Percentiles rank a stretch among this genome's conserved stretches.
phyloP scores from a whole-genome alignment of 1,140 invertebrate genomes.

The Achroia grisella region DNA sequence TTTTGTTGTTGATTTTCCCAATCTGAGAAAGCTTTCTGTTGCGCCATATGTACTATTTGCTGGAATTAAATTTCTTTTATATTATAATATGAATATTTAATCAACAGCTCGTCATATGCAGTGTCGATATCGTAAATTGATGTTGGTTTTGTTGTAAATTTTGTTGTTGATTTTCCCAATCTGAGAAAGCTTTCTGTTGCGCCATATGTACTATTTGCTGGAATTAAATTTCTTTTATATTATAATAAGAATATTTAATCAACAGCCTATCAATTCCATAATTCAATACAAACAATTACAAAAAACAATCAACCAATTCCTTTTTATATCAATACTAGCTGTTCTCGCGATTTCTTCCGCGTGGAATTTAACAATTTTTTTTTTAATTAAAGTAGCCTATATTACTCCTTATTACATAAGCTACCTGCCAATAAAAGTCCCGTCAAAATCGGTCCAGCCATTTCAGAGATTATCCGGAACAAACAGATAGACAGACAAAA shows the following conservation, averaged over 20 bases:
- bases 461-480: too few species aligned
- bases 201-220: neutral
- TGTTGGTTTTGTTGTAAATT: constrained; percentile 4
- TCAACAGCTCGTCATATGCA: constrained; percentile 37
- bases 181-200: neutral
- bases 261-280: too few species aligned
- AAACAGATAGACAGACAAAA: too few species aligned
- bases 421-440: too few species aligned
- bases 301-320: too few species aligned
- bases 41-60: neutral
- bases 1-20: neutral
- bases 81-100: too few species aligned
- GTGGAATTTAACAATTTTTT: neutral
- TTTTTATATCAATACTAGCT: too few species aligned
- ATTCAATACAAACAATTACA: too few species aligned
- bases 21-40: neutral
- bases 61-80: neutral
- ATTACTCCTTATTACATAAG: too few species aligned
- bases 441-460: too few species aligned
- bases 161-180: neutral
- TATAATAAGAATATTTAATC: too few species aligned
- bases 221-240: neutral
- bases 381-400: neutral
- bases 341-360: too few species aligned
- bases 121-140: constrained; percentile 34